These are phyloP conservation scores for Sus cebifrons DNA, from an alignment of 2,797 vertebrate species.

Conservation along the genomic window DNA sequence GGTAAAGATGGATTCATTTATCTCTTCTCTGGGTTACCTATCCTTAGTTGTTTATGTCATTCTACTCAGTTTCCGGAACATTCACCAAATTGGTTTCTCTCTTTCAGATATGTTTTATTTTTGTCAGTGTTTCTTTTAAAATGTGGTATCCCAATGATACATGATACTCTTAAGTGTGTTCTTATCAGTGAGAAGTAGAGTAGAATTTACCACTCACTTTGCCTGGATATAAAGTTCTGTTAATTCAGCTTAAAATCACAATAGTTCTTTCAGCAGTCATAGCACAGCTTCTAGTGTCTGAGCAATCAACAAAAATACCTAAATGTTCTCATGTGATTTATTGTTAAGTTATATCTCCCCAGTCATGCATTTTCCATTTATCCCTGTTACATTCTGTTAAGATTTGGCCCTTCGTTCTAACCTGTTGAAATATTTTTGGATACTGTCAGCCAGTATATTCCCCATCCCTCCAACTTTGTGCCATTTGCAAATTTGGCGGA, in stretches of 20 bases:
- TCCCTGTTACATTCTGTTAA: conserved; percentile 49
- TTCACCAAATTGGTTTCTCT: conserved; percentile 61
- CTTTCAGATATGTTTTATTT: conserved; percentile 29
- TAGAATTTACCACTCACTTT: background rate
- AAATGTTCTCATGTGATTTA: conserved; percentile 50
- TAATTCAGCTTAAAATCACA: conserved; percentile 47
- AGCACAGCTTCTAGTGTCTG: background rate
- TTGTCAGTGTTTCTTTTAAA: conserved; percentile 65
- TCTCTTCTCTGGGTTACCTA: background rate
- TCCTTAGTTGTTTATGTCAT: conserved; percentile 44
- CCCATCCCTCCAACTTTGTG: conserved; percentile 7
- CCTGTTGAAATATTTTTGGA: conserved; percentile 36
- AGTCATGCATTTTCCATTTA: conserved; percentile 62
- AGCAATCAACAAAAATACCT: conserved; percentile 45
- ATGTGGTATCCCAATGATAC: conserved; percentile 33
- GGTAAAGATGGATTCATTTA: background rate
- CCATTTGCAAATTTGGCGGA: conserved; percentile 50
- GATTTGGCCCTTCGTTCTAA: conserved; percentile 38
- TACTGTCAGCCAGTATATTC: conserved; percentile 48
- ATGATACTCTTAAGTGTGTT: background rate
- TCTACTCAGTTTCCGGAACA: conserved; percentile 61
- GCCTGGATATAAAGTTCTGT: conserved; percentile 19
- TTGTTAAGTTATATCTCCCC: conserved; percentile 22
- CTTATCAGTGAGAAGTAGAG: conserved; percentile 22
- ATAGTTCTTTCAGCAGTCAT: background rate